Evolutionary conservation across 1,140 invertebrate species (phyloP), one percentile per base, ranked within the genome.

Genomic region (Parasteatoda tepidariorum): DNA sequence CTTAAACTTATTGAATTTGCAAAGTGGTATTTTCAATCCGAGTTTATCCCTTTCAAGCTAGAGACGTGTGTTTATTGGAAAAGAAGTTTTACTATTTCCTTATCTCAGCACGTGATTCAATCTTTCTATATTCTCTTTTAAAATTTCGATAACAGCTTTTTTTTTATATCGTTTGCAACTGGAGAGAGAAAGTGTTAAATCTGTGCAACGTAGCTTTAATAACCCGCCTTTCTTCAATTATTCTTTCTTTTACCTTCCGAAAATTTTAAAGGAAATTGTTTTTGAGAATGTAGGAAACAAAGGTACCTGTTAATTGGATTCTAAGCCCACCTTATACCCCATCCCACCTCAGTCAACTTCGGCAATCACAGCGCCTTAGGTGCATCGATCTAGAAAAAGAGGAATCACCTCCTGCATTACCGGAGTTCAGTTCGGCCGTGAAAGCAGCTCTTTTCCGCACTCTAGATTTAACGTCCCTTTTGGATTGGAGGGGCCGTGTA

Each of bases 221-320:
- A 24, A 54, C 70, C 55, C 70, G 73, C 73, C 57, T 75, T 62
- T 75, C 73, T 62, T 75, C 73, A 75, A 75, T 75, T 75, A 75
- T 62, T 31, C 22, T 41, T 31, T 24, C 55, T 57, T 73, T 48
- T 48, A 13, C 57, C 26, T 57, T 73, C 15, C n/a, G 28, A n/a
- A 15, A n/a, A 22, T 59, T 73, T 73, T 57, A 73, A 75, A 62
- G 73, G 73, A 75, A 75, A 75, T 75, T 62, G 54, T 75, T 75
- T 75, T 62, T 6, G 26, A 30, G 26, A 30, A 71, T 18, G 48
- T 38, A 62, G 62, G 73, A 75, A 75, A 75, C 73, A 75, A 75
- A 75, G 57, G 73, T 62, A 75, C 55, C 73, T 75, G 73, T 75
- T 75, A 75, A 75, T 75, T 75, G 73, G 73, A 75, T 75, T 75